Evolutionary conservation across 1,140 invertebrate species (phyloP).

Genomic region (Plodia interpunctella): DNA sequence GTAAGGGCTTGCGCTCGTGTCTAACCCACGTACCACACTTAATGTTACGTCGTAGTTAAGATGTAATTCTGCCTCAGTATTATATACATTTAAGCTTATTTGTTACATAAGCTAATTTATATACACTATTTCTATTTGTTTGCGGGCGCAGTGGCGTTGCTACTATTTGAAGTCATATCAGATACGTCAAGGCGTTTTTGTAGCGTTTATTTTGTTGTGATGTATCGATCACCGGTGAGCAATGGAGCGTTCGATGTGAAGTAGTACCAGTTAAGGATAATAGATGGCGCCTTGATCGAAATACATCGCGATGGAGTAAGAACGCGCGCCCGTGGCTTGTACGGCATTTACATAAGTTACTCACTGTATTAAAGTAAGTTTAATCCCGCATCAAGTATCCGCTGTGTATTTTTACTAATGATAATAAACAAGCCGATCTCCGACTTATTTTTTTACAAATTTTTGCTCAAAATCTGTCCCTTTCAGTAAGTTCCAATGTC

Average conservation of each 20-base stretch:
- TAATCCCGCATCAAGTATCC: constrained; percentile 66
- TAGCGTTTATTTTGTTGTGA: constrained; percentile 32
- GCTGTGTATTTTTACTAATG: constrained; percentile 71
- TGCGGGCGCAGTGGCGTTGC: constrained; percentile 67
- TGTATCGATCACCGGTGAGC: constrained; percentile 10
- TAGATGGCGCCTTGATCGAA: constrained; percentile 36
- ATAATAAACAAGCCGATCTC: constrained; percentile 58
- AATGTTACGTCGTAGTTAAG: constrained; percentile 76
- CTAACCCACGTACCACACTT: constrained; percentile 74
- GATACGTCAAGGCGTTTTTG: constrained; percentile 54
- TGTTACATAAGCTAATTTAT: constrained; percentile 77
- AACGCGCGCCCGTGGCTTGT: constrained; percentile 65
- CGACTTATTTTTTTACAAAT: constrained; percentile 73
- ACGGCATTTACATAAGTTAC: constrained; percentile 67
- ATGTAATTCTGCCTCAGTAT: constrained; percentile 77
- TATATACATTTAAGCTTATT: constrained; percentile 77
- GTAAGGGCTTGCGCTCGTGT: constrained; percentile 75
- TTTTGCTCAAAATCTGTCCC: constrained; percentile 70
- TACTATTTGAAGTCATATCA: constrained; percentile 72
- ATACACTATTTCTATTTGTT: constrained; percentile 73
- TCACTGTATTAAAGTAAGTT: constrained; percentile 67
- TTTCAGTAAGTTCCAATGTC: constrained; percentile 44
- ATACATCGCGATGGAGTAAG: constrained; percentile 28
- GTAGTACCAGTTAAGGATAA: constrained; percentile 17
- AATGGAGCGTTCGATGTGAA: constrained; percentile 13